Evolutionary conservation across 2,113 vertebrate genomes (phyloP).

Genomic region (Cavia aperea): DNA sequence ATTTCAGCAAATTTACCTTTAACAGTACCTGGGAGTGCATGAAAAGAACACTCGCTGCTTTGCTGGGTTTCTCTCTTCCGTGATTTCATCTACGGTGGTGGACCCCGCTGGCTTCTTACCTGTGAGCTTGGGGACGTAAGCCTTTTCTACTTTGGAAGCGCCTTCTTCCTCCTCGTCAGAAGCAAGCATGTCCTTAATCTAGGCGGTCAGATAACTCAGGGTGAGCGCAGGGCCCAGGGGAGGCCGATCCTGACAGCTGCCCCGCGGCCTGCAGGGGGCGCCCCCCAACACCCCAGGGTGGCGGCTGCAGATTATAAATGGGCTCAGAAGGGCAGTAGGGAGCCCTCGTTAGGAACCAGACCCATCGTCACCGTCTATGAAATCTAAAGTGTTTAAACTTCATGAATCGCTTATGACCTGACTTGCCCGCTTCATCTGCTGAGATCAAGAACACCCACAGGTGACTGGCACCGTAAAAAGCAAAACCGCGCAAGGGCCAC

Average conservation of each 20-base stretch:
- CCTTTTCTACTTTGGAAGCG: slow-evolving; percentile 86
- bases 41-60: not conserved
- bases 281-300: not conserved
- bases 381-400: not conserved
- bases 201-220: slow-evolving; percentile 56
- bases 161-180: slow-evolving; percentile 93
- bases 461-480: not conserved
- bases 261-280: not conserved
- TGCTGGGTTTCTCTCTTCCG: not conserved
- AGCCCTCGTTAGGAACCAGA: not conserved
- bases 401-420: not conserved
- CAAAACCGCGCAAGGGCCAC: not conserved
- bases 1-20: slow-evolving; percentile 98
- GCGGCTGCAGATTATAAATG: not conserved
- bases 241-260: not conserved
- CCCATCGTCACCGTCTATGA: not conserved
- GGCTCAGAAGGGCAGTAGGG: not conserved
- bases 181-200: slow-evolving; percentile 91
- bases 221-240: slow-evolving; percentile 21
- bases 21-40: slow-evolving; percentile 86
- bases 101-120: slow-evolving; percentile 77
- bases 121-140: slow-evolving; percentile 96
- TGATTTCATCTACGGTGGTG: not conserved
- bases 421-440: not conserved
- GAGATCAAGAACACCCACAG: not conserved